Base-by-base conservation (phyloP, 2,797 vertebrate genomes). In the Lacerta agilis region DNA sequence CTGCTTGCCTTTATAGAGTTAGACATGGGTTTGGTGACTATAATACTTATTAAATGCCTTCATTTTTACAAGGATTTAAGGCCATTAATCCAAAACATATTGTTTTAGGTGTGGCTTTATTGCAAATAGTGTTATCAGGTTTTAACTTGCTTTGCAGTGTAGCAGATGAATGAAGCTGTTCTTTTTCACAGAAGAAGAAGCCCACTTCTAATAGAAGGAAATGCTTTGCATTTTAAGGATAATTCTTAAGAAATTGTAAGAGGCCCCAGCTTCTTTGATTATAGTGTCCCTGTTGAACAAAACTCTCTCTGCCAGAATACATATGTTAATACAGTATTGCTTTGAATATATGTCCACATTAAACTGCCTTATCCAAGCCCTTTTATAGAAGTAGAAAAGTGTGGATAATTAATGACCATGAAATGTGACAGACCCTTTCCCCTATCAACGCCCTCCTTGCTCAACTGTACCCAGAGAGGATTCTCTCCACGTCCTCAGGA, bases 101-200 rank as follows among this genome's bases (percentile, higher is more conserved):
- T 20, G 11, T 9, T 72, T 29, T 91, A 82, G 36, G 23, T 86
- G 36, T 83, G 33, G 27, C 27, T 55, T 89, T 83, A 82, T 36
- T 69, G n/a, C 61, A 69, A 33, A 83, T 78, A 18, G 41, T 66
- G 77, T 83, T 27, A 61, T 82, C 77, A 2, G 27, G 71, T 73
- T 15, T 85, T 43, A 72, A 81, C 43, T 90, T 87, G 1, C 36
- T 90, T 86, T 87, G 27, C n/a, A 87, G 78, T 69, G 79, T 67
- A 81, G 72, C 9, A 82, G 2, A 10, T 33, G 55, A 58, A 77
- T 71, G 0, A 49, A 76, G 33, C 4, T 23, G 23, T 69, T 41
- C n/a, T 91, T 86, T 58, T 83, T 25, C 4, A 25, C 41, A n/a
- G 61, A 2, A 8, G 38, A 11, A 79, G 81, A 49, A 10, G 23